Evolutionary conservation across 1,140 invertebrate species (phyloP).

Genomic region (Druon quercuslanigerum): DNA sequence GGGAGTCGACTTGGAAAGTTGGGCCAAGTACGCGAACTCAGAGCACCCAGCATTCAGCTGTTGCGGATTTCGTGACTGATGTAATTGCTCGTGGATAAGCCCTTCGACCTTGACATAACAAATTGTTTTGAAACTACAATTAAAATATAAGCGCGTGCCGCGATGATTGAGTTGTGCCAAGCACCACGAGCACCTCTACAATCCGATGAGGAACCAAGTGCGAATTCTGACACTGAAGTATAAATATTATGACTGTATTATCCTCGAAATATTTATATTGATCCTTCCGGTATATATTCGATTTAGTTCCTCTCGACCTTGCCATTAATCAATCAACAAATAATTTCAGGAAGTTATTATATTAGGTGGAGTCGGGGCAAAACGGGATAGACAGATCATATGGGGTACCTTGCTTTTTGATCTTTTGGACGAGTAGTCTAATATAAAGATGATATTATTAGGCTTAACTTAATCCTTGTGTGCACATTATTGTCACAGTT

Average conservation of each 20-base stretch:
- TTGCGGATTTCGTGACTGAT: constrained; percentile 73
- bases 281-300: too few relatives aligned
- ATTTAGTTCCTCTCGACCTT: too few relatives aligned
- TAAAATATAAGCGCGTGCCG: constrained; percentile 73
- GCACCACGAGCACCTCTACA: constrained; percentile 59
- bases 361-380: too few relatives aligned
- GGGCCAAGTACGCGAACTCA: constrained; percentile 37
- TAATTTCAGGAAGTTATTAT: too few relatives aligned
- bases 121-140: constrained; percentile 74
- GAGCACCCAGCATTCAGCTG: constrained; percentile 63
- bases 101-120: constrained; percentile 73
- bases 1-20: constrained; percentile 43
- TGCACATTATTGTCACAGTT: too few relatives aligned
- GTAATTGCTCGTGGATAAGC: constrained; percentile 67
- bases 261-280: too few relatives aligned
- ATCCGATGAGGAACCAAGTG: constrained; percentile 10
- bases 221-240: constrained; percentile 17
- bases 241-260: constrained; percentile 1
- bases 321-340: too few relatives aligned
- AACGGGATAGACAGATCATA: too few relatives aligned
- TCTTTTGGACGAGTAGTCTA: too few relatives aligned
- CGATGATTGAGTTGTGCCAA: constrained; percentile 74
- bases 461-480: too few relatives aligned
- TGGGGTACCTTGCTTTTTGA: too few relatives aligned
- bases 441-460: too few relatives aligned